Evolutionary conservation across 2,113 vertebrate species (phyloP).

Genomic region (Tympanuchus pallidicinctus): DNA sequence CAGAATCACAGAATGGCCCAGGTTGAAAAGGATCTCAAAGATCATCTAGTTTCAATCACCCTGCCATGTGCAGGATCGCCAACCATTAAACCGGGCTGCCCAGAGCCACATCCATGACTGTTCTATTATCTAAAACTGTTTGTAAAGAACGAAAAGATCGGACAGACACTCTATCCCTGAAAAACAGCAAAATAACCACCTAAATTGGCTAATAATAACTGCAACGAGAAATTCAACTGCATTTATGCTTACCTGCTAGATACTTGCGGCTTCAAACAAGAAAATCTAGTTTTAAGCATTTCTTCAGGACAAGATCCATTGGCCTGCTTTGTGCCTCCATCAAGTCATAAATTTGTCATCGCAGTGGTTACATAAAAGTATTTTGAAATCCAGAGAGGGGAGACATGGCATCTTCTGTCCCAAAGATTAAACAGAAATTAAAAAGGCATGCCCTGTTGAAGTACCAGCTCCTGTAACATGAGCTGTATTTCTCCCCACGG

Average conservation of each 20-base stretch:
- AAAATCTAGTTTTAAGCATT: neutral
- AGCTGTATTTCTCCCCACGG: neutral
- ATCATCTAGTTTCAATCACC: no score
- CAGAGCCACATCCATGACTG: neutral
- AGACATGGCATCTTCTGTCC: fast-evolving
- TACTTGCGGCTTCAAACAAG: neutral
- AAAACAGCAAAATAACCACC: neutral
- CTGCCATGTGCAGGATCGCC: no score
- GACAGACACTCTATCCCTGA: neutral
- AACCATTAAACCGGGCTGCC: no score
- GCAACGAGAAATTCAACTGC: neutral
- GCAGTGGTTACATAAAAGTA: neutral
- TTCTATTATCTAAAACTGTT: neutral
- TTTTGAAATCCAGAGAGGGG: neutral
- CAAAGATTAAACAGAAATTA: neutral
- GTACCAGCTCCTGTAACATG: neutral
- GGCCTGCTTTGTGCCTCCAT: neutral
- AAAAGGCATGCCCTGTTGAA: neutral
- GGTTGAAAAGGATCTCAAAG: no score
- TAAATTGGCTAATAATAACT: neutral
- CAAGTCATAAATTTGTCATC: neutral
- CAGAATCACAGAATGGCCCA: no score
- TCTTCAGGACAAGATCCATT: neutral
- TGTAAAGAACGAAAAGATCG: neutral
- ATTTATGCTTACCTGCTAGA: neutral